Base-by-base conservation (phyloP, 64 coral and sea anemone genomes). In the Exaiptasia diaphana region DNA sequence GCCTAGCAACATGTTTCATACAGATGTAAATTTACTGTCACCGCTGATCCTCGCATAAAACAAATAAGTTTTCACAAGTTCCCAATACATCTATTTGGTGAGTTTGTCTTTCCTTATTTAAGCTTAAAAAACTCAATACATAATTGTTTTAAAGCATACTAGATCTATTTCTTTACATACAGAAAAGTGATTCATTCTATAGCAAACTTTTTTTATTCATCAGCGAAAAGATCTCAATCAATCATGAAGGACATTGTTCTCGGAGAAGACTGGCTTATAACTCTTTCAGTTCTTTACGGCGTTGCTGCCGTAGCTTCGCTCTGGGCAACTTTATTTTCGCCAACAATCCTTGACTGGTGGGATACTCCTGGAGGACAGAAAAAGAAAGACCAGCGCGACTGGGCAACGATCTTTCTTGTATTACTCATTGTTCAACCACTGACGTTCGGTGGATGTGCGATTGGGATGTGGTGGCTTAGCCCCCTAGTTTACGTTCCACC, bases 231-330 rank as follows among this genome's bases (percentile, higher is more conserved):
- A n/a, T n/a, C n/a, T n/a, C n/a, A n/a, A n/a, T n/a, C n/a, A n/a
- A n/a, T n/a, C n/a, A 88, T 81, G 40, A 83, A 82, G 32, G 86
- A 83, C 40, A 99, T 99, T 9, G 86, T 92, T 17, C 80, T 99
- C 36, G 90, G 90, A 10, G 89, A 99, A 88, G 90, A 99, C 75
- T 99, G 95, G 95, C 61, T 99, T 14, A 92, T 99, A 9, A 93
- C 95, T 0, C 57, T 99, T 0, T 99, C 95, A 18, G 95, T 99
- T 33, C 65, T 99, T n/a, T 99, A 99, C 31, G 95, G 95, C 10
- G 24, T 99, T 10, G 95, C 80, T 33, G 90, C 90, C 17, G 85
- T 99, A 4, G 25, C 83, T 10, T 99, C 95, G 1, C 69, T 99
- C 10, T 99, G 95, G 95, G 84, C 81, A 6, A 88, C 90, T 30